These are phyloP conservation scores for Crematogaster levior DNA, from an alignment of 2,888 invertebrate genomes.

Conservation along the genomic window DNA sequence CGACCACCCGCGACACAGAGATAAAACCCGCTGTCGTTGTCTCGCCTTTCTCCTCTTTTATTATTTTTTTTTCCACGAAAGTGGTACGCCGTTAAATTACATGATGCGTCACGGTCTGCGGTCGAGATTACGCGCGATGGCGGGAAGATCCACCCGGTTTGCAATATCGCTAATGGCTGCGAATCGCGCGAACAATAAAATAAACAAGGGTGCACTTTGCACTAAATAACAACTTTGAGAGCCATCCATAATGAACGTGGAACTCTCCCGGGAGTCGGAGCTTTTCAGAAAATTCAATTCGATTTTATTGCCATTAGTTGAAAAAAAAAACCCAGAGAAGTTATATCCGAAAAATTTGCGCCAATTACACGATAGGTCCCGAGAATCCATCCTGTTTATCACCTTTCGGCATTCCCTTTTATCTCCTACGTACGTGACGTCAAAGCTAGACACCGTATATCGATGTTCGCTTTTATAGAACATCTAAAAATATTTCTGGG, in stretches of 20 bases:
- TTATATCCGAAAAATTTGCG: slow-evolving; percentile 7
- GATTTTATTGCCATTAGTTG: neutral
- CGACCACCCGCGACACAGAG: neutral
- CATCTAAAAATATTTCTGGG: slow-evolving; percentile 52
- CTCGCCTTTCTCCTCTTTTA: neutral
- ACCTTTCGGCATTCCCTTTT: neutral
- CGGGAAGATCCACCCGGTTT: neutral
- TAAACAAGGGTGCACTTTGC: slow-evolving; percentile 4
- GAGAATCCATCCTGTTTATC: slow-evolving; percentile 20
- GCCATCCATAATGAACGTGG: neutral
- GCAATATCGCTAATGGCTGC: slow-evolving; percentile 34
- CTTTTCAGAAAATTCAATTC: neutral
- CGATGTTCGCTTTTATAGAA: slow-evolving; percentile 31
- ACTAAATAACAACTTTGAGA: slow-evolving; percentile 1
- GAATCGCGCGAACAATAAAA: neutral
- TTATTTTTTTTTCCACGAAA: neutral
- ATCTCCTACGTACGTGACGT: neutral
- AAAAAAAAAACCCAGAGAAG: neutral
- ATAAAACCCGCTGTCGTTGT: slow-evolving; percentile 1
- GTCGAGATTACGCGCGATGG: slow-evolving; percentile 23
- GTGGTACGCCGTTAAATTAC: slow-evolving; percentile 18
- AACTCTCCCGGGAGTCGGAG: neutral
- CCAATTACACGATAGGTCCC: neutral
- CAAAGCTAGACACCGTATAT: slow-evolving; percentile 19
- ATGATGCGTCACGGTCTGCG: slow-evolving; percentile 7